Conservation (phyloP, 2,113 vertebrate species). For the Elachura formosa region DNA sequence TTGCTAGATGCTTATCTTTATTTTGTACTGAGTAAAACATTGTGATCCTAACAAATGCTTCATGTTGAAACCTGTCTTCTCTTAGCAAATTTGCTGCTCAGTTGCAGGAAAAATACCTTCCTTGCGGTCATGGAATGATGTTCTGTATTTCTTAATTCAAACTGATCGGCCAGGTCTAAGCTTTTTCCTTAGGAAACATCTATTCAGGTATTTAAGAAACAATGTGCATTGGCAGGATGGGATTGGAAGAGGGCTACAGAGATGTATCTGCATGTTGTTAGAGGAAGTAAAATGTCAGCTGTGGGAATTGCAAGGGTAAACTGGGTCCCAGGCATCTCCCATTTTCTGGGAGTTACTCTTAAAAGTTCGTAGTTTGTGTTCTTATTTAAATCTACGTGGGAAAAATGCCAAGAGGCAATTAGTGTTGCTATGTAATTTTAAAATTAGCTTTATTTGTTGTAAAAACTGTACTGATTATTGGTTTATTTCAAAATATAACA, state of each 20-base stretch:
- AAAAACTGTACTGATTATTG: background rate
- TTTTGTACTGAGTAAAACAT: background rate
- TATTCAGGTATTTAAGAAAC: background rate
- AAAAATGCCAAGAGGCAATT: slow-evolving; percentile 9
- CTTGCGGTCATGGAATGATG: background rate
- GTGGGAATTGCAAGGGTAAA: background rate
- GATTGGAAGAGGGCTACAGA: background rate
- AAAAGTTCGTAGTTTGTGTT: background rate
- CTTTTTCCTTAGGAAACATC: background rate
- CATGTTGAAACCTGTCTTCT: slow-evolving; percentile 21
- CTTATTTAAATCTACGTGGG: background rate
- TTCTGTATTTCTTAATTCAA: background rate
- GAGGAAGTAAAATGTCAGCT: background rate
- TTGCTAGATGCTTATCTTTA: slow-evolving; percentile 46
- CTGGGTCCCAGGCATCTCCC: background rate
- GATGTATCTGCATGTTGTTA: background rate
- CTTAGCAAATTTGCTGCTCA: background rate
- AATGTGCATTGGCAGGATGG: background rate
- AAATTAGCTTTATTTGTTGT: slow-evolving; percentile 20
- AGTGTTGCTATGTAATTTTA: slow-evolving; percentile 1
- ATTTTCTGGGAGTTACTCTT: background rate
- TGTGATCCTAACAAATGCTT: slow-evolving; percentile 21
- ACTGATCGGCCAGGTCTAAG: background rate
- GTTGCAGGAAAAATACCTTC: background rate
- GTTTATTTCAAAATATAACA: background rate